A percentile compares a stretch with the other conserved stretches of the same genome.
phyloP scores from a whole-genome alignment of 2,113 vertebrate species.

The Oryzias woworae region DNA sequence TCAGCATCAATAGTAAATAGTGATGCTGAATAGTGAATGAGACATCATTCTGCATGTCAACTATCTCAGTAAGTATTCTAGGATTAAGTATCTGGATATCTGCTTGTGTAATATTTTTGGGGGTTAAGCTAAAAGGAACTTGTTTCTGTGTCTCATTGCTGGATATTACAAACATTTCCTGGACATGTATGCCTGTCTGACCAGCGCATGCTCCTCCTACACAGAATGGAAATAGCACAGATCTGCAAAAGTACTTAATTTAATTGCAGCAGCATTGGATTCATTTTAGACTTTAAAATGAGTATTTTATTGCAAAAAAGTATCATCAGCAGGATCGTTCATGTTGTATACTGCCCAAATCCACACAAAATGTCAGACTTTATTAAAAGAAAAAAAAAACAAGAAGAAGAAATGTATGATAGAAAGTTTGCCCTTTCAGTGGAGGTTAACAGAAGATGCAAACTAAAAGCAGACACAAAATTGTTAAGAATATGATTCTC shows the following conservation, averaged over 20 bases:
- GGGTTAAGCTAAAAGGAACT: constrained; percentile 6
- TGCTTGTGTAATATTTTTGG: neutral
- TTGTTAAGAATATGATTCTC: neutral
- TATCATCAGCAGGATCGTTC: constrained; percentile 3
- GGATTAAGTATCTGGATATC: neutral
- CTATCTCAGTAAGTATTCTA: constrained; percentile 31
- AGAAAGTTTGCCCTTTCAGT: too few relatives aligned
- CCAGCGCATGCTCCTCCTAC: neutral
- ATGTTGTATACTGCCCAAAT: constrained; percentile 6
- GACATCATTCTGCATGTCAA: constrained; percentile 30
- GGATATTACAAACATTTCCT: constrained; percentile 18
- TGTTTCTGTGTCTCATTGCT: constrained; percentile 4
- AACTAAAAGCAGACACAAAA: too few relatives aligned
- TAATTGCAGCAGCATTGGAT: constrained; percentile 8
- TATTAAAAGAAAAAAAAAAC: too few relatives aligned
- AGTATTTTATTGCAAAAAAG: constrained; percentile 13
- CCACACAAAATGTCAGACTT: too few relatives aligned
- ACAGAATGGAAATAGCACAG: constrained; percentile 22
- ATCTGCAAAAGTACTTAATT: constrained; percentile 31
- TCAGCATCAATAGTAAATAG: constrained; percentile 34
- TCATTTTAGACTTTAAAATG: constrained; percentile 8
- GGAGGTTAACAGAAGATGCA: too few relatives aligned
- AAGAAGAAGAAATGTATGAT: too few relatives aligned
- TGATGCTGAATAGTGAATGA: constrained; percentile 38
- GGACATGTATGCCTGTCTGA: neutral